phyloP scores from a whole-genome alignment of 2,888 invertebrate species.

The Boloria euphrosyne region DNA sequence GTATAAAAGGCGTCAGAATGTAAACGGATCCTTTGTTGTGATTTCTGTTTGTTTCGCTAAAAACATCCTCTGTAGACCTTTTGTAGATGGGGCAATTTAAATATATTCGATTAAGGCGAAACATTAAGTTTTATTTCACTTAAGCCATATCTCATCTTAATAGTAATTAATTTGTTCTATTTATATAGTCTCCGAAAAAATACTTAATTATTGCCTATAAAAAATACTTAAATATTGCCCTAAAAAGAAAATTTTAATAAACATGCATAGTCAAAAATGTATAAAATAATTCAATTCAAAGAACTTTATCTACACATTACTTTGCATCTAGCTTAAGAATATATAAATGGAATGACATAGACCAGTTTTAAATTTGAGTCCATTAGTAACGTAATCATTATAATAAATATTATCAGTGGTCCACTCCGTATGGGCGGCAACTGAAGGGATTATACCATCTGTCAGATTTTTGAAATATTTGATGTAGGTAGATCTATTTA shows the following conservation, averaged over 20 bases:
- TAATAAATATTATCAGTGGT: slow-evolving; percentile 36
- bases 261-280: not conserved
- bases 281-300: slow-evolving; percentile 1
- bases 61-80: slow-evolving; percentile 32
- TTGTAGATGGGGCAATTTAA: slow-evolving; percentile 28
- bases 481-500: slow-evolving; percentile 26
- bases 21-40: slow-evolving; percentile 77
- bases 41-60: slow-evolving; percentile 60
- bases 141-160: not conserved
- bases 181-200: not conserved
- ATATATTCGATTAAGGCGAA: slow-evolving; percentile 12
- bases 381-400: slow-evolving; percentile 44
- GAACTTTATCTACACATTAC: slow-evolving; percentile 55
- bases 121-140: not conserved
- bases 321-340: slow-evolving; percentile 53
- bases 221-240: not conserved
- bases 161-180: not conserved
- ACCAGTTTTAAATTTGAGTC: slow-evolving; percentile 45
- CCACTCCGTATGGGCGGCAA: slow-evolving; percentile 35
- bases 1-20: slow-evolving; percentile 80
- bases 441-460: slow-evolving; percentile 41
- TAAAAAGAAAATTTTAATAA: no score
- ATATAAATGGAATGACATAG: slow-evolving; percentile 36
- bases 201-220: not conserved
- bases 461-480: slow-evolving; percentile 36